Conservation (phyloP, 2,797 vertebrate genomes). For the Peromyscus attwateri region DNA sequence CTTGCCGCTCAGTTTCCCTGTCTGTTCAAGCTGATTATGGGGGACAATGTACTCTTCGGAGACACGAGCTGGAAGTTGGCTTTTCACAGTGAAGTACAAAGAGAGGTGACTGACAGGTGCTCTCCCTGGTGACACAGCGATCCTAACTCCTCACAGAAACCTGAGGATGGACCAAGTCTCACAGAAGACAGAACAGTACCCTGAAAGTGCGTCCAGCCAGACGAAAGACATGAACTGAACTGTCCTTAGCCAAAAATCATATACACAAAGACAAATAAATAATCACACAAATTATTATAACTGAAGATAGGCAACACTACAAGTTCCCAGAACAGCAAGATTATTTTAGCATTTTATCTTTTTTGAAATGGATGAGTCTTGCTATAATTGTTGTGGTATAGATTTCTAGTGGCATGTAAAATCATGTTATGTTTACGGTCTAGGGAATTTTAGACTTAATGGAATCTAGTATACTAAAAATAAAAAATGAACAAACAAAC, state of each 20-base stretch:
- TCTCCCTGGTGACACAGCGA: neutral
- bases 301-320: neutral
- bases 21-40: neutral
- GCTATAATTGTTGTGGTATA: neutral
- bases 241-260: neutral
- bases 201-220: neutral
- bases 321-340: neutral
- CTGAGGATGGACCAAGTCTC: neutral
- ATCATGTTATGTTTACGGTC: neutral
- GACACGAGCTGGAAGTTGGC: neutral
- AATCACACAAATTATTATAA: neutral
- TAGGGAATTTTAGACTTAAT: neutral
- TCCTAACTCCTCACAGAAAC: neutral
- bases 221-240: neutral
- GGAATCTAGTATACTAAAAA: neutral
- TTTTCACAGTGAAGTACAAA: neutral
- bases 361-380: neutral
- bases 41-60: neutral
- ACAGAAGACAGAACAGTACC: neutral
- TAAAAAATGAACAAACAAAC: neutral
- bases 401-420: neutral
- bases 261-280: neutral
- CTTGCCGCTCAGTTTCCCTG: neutral
- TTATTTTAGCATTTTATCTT: constrained; percentile 11
- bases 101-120: neutral